phyloP scores from a whole-genome alignment of 2,113 vertebrate genomes.

The Callocephalon fimbriatum region DNA sequence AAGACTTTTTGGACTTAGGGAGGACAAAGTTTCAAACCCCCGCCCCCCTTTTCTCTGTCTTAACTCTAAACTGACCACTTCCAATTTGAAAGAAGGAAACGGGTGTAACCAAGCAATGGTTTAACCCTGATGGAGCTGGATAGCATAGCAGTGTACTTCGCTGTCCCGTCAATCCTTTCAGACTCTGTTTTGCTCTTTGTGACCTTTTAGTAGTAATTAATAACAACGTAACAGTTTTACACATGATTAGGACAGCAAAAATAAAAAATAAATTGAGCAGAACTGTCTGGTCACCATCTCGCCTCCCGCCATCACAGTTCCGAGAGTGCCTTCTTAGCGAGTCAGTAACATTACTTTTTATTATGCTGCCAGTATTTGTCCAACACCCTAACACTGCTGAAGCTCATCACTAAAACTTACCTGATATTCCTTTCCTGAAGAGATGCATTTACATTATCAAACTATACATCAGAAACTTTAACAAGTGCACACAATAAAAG shows the following conservation, averaged over 20 bases:
- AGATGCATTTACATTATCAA: neutral
- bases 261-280: neutral
- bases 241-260: neutral
- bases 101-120: neutral
- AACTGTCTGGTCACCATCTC: neutral
- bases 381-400: neutral
- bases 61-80: neutral
- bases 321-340: neutral
- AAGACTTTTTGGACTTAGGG: neutral
- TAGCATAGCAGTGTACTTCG: neutral
- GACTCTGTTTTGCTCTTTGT: neutral
- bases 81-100: neutral
- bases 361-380: neutral
- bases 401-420: neutral
- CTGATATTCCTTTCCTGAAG: neutral
- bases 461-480: neutral
- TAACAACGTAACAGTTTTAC: neutral
- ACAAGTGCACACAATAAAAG: neutral
- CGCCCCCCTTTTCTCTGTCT: neutral
- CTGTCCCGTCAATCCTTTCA: neutral
- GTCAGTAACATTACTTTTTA: neutral
- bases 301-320: neutral
- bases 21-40: neutral
- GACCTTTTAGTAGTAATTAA: neutral
- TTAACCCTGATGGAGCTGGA: neutral